phyloP scores from a whole-genome alignment of 2,888 invertebrate genomes.

The Limnephilus lunatus region DNA sequence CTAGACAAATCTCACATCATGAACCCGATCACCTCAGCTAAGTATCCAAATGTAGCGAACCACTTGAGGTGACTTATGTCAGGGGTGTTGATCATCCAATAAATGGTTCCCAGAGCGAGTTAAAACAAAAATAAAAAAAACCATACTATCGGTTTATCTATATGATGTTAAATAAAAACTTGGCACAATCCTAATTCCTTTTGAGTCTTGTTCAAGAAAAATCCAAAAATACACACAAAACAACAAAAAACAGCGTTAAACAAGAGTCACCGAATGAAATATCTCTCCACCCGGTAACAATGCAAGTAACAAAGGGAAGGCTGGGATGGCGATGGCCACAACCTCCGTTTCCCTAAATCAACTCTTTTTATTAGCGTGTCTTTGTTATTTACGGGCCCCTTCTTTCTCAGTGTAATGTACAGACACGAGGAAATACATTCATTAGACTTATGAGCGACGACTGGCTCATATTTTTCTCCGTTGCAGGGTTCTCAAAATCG shows the following conservation, averaged over 20 bases:
- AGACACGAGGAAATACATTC: constrained; percentile 15
- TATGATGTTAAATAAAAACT: neutral
- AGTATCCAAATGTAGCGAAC: no score
- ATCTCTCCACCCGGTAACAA: neutral
- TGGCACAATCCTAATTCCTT: neutral
- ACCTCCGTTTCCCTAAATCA: neutral
- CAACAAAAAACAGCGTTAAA: neutral
- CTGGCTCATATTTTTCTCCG: neutral
- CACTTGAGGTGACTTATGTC: no score
- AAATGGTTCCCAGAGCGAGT: no score
- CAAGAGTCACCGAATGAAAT: neutral
- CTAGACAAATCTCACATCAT: no score
- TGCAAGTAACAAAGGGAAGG: neutral
- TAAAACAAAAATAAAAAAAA: no score
- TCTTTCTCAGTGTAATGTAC: neutral
- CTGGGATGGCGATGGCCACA: neutral
- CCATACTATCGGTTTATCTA: no score
- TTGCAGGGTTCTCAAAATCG: neutral
- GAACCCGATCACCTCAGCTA: no score
- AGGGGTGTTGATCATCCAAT: no score
- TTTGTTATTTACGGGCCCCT: neutral
- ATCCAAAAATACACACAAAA: neutral
- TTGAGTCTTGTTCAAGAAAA: neutral
- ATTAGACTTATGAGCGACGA: constrained; percentile 18
- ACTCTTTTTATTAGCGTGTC: neutral